Base-by-base conservation (phyloP, 2,888 invertebrate species). In the Ariolimax columbianus region DNA sequence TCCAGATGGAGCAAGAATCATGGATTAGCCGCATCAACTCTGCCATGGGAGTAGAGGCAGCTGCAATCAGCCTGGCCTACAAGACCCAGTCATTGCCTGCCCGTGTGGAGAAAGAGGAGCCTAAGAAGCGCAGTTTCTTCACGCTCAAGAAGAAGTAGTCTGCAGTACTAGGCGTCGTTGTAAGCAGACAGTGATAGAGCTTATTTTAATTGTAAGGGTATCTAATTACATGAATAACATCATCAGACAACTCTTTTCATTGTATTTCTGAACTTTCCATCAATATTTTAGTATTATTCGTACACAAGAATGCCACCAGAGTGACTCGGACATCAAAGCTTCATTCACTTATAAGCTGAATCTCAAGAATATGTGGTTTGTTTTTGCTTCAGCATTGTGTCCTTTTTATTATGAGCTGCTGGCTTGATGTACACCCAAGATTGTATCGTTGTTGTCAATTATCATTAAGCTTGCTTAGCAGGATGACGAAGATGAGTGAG, bases 41-140 rank as follows among this genome's bases (percentile, higher is more conserved):
- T 82, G 96, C 97, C 92, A 95, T 96, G 86, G 96, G 96, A 79
- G 95, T 93, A 95, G 91, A 90, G 30, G 89, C 88, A 14, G 78
- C 68, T 19, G 86, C 85, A 47, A 84, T 90, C 4, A 88, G 91
- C 47, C 87, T 89, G 79, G 96, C 96, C 85, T 96, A 96, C 83
- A 96, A 97, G 95, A 97, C 97, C 91, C 98, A 98, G 95, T 98
- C 98, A 92, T 96, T 98, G 95, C 99, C 98, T 91, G 98, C 98
- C 88, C 88, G 88, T 66, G 88, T 89, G 38, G 96, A 97, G 95
- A 97, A 97, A 95, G 97, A 97, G 93, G 97, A 97, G 95, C 97
- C 97, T 94, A 98, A 98, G 96, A 96, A 97, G 94, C 96, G 98
- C 95, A 97, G 98, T 95, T 98, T 99, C 96, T 98, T 99, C 96